Base-by-base conservation (phyloP, 2,797 vertebrate species). In the Catharus ustulatus region DNA sequence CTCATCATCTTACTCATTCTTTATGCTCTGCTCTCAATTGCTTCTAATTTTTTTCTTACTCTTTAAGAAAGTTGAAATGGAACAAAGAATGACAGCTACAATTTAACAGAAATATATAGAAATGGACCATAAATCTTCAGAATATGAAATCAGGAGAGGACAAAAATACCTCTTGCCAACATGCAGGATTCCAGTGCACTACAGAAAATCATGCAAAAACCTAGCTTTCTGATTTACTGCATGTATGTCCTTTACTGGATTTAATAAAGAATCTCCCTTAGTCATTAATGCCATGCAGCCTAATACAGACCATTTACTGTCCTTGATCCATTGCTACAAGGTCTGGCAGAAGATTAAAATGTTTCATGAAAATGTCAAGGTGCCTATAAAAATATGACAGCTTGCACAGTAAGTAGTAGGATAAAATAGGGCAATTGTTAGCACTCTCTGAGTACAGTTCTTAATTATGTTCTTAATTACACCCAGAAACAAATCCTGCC, bases 301-400 rank as follows among this genome's bases (percentile, higher is more conserved):
- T 88, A 64, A 82, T n/a, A 51, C 9, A 67, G 59, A 46, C 6
- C 29, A 14, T 62, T 38, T 29, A 46, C 29, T 55, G 32, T 38
- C 76, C 74, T 88, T 90, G 52, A 73, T 81, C 59, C 46, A 24
- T 34, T 75, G 26, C 42, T 86, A 58, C 68, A 84, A 94, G 76
- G 29, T 82, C 57, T 90, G 54, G n/a, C 6, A 90, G 76, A 82
- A 94, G 71, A 85, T 63, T 89, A 84, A 94, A 92, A 87, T 48
- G 34, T 42, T 91, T 87, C 49, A 71, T 64, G 83, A 26, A 96
- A 97, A 96, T 97, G 81, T 91, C 91, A 95, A 95, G 80, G 83
- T 95, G 83, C 22, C 49, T 86, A 2, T 87, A 57, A 55, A 77
- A 86, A 69, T 48, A 69, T 0, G 8, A 69, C 24, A 30, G 11